Conservation (phyloP, 2,113 vertebrate genomes). For the Cricetomys ansorgei region DNA sequence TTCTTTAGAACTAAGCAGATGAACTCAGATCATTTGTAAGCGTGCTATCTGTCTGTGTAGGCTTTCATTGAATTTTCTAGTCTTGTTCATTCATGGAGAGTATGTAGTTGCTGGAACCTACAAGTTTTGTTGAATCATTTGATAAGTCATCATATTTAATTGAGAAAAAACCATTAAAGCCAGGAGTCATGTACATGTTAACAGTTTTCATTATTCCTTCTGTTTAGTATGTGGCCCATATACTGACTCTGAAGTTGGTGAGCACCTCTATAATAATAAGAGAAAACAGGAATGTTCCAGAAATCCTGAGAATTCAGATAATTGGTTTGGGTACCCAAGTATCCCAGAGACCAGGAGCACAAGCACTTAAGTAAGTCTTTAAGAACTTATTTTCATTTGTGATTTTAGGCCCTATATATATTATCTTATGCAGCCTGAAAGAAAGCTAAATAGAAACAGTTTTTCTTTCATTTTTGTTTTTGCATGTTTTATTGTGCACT, state of each 20-base stretch:
- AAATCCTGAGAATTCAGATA: conserved; percentile 96
- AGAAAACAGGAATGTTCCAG: conserved; percentile 91
- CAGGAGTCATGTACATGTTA: conserved; percentile 14
- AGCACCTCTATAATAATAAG: conserved; percentile 94
- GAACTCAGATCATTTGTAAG: conserved; percentile 17
- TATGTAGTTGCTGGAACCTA: background rate
- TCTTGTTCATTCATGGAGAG: background rate
- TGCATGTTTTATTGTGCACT: background rate
- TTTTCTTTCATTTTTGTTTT: background rate
- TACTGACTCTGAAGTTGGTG: conserved; percentile 93
- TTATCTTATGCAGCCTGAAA: background rate
- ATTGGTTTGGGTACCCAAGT: conserved; percentile 93
- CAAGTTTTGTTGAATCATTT: background rate
- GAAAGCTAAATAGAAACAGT: background rate
- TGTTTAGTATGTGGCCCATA: conserved; percentile 93
- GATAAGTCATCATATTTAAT: background rate
- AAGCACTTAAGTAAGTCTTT: conserved; percentile 93
- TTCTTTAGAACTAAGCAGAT: conserved; percentile 25
- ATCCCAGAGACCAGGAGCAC: conserved; percentile 95
- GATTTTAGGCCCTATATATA: background rate
- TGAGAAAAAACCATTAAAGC: conserved; percentile 35
- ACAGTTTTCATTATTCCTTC: conserved; percentile 53
- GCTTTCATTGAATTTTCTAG: background rate
- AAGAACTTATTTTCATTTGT: conserved; percentile 48
- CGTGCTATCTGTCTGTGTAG: background rate